These are phyloP conservation scores for Archaeoteleia sp. DNA, from an alignment of 2,888 invertebrate species.

Conservation along the genomic window DNA sequence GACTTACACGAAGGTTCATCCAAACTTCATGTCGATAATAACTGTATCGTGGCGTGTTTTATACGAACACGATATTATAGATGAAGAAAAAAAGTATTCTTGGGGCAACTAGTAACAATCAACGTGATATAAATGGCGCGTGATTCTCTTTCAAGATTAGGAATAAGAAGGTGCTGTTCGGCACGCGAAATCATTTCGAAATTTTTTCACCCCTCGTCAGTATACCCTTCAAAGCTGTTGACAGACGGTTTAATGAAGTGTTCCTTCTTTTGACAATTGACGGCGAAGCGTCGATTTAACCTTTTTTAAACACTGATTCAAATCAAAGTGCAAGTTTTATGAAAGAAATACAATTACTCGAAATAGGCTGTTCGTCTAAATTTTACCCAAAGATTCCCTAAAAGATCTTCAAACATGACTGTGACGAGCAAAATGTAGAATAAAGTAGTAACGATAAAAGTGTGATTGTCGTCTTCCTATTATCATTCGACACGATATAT, in stretches of 20 bases:
- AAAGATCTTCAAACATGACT: too few species aligned
- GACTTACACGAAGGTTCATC: conserved; percentile 40
- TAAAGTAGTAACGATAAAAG: too few species aligned
- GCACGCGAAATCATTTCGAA: conserved; percentile 63
- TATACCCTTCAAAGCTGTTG: conserved; percentile 50
- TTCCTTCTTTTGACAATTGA: conserved; percentile 51
- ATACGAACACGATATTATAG: conserved; percentile 63
- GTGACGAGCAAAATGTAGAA: too few species aligned
- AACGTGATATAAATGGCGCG: conserved; percentile 64
- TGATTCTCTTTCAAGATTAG: conserved; percentile 58
- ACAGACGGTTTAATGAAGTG: conserved; percentile 51
- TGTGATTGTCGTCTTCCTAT: too few species aligned
- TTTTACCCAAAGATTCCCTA: too few species aligned
- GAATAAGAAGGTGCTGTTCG: conserved; percentile 58
- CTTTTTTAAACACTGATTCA: too few species aligned
- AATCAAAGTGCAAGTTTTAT: too few species aligned
- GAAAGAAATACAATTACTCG: too few species aligned
- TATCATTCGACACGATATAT: conserved; percentile 28
- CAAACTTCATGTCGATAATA: conserved; percentile 72
- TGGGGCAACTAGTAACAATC: conserved; percentile 64
- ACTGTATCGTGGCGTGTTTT: conserved; percentile 71
- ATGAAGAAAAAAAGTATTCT: conserved; percentile 60
- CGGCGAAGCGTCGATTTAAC: conserved; percentile 46
- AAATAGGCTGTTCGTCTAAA: too few species aligned
- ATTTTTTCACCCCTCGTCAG: conserved; percentile 47